Evolutionary conservation across 2,113 vertebrate species (phyloP).

Genomic region (Nesoenas mayeri): DNA sequence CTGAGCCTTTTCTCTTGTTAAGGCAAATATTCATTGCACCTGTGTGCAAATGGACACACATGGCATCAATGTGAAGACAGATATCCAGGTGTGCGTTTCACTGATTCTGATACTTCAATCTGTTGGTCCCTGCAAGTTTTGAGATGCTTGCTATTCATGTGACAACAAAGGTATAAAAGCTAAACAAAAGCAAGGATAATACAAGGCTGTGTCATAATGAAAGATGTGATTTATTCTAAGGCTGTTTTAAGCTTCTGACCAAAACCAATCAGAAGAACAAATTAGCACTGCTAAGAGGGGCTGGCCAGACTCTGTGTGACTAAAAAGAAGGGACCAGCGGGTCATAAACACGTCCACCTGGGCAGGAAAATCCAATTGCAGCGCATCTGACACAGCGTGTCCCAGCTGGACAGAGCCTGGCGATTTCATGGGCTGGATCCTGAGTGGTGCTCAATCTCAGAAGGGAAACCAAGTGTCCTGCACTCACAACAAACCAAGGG

Average conservation of each 20-base stretch:
- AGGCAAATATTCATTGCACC: background rate
- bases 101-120: background rate
- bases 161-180: background rate
- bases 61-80: background rate
- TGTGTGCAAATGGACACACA: background rate
- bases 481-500: accelerated
- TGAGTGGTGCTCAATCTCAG: accelerated
- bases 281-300: background rate
- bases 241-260: background rate
- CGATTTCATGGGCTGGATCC: background rate
- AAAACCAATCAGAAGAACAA: background rate
- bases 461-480: background rate
- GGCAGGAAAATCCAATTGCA: background rate
- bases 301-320: background rate
- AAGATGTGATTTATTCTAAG: background rate
- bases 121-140: background rate
- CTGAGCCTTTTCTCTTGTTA: background rate
- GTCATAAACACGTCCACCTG: background rate
- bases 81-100: background rate
- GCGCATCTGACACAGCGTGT: background rate
- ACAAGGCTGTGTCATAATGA: background rate
- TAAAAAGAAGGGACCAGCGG: background rate
- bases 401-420: background rate
- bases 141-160: background rate
- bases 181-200: background rate